Evolutionary conservation across 2,113 vertebrate genomes (phyloP).

Genomic region (Tauraco erythrolophus): DNA sequence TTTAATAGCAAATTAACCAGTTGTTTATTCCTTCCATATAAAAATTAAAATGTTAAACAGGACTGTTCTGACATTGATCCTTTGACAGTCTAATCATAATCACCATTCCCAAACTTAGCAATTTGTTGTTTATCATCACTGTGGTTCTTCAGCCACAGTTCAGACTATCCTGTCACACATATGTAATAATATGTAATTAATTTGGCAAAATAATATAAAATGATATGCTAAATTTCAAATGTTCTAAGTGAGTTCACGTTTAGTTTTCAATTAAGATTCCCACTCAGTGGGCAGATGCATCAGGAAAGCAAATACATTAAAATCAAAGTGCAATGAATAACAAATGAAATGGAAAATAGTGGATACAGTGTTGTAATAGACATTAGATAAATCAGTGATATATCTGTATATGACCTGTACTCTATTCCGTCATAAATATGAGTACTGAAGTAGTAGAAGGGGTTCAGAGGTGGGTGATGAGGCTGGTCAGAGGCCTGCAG

Average conservation of each 20-base stretch:
- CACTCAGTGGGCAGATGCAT: background rate
- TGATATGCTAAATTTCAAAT: background rate
- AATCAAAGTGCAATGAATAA: background rate
- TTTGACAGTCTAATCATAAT: background rate
- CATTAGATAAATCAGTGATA: background rate
- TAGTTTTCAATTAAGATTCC: slow-evolving; percentile 32
- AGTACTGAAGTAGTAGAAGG: background rate
- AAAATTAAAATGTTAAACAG: slow-evolving; percentile 32
- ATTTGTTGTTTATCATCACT: background rate
- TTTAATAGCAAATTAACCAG: slow-evolving; percentile 33
- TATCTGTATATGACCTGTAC: background rate
- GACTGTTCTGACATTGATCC: background rate
- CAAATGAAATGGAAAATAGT: background rate
- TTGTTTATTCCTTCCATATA: slow-evolving; percentile 23
- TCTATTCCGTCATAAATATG: background rate
- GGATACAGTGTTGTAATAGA: background rate
- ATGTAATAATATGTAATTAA: slow-evolving; percentile 30
- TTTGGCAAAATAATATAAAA: slow-evolving; percentile 3
- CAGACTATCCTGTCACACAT: background rate
- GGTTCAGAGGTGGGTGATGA: background rate
- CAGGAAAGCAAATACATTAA: background rate
- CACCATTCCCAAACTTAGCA: slow-evolving; percentile 8
- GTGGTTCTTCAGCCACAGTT: background rate
- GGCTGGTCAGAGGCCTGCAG: background rate
- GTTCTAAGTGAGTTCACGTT: background rate